Evolutionary conservation across 2,888 invertebrate genomes (phyloP), one percentile per base, ranked within the genome.

Genomic region (Drosophila glabriapex): DNA sequence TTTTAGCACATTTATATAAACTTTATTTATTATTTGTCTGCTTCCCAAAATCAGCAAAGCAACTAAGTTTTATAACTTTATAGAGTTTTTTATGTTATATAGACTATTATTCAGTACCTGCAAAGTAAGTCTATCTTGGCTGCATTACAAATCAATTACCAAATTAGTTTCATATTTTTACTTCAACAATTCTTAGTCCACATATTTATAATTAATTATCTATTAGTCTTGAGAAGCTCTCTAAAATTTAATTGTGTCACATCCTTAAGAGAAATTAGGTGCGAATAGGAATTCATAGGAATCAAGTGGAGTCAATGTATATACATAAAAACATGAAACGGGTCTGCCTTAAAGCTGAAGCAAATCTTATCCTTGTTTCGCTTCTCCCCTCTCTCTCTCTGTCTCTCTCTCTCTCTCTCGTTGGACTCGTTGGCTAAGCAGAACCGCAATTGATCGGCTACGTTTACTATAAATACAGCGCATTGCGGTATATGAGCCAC

Each of bases 381-480:
- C 22, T 16, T 25, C 46, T 25, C 4, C 22, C 14, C 29, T 29
- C 29, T 29, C 28, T 28, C 14, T 16, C 7, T 56, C 19, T 19
- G 1, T 25, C 31, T 19, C 3, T 25, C 1, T 41, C 2, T 35
- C 28, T 39, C 33, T 52, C 6, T 28, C 28, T 39, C 33, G 37
- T 37, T 53, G 53, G 58, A 56, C 62, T 46, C 49, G 66, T 68
- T 60, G 62, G 58, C 25, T 10, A 54, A 52, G 65, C 50, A 52
- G 75, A 81, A 83, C 78, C 81, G 73, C 83, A 90, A 88, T 88
- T 76, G 78, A 89, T 89, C 81, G 76, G 83, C 64, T 73, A 83
- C 89, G 85, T 87, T 84, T 88, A 89, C 91, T 84, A 90, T 84
- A 90, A 89, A 89, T 89, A 82, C 78, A 60, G 75, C 68, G 73